Conservation (phyloP, 2,113 vertebrate species). For the Boulengeromyrus knoepffleri region DNA sequence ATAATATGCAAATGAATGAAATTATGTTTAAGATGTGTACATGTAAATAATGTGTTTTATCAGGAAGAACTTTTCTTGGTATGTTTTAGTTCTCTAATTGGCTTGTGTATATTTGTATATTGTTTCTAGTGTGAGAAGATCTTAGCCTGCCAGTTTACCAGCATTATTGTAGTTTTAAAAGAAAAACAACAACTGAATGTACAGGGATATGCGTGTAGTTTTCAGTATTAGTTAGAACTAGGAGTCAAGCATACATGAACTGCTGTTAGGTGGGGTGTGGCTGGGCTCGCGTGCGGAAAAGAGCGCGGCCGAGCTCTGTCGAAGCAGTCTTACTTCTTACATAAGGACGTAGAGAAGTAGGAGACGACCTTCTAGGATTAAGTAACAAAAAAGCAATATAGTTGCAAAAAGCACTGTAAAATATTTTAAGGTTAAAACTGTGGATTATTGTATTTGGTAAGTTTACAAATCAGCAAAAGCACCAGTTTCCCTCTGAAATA, state of each 20-base stretch:
- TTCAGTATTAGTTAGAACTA: constrained; percentile 78
- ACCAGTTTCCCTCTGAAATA: constrained; percentile 82
- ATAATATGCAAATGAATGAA: constrained; percentile 90
- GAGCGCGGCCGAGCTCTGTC: constrained; percentile 84
- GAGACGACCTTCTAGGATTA: constrained; percentile 27
- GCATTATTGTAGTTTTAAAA: constrained; percentile 81
- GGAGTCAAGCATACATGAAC: constrained; percentile 76
- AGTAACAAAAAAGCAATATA: constrained; percentile 82
- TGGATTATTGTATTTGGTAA: constrained; percentile 86
- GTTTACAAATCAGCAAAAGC: constrained; percentile 88
- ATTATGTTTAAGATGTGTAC: constrained; percentile 82
- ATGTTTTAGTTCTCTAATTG: constrained; percentile 81
- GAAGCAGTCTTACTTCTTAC: constrained; percentile 80
- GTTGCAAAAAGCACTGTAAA: constrained; percentile 88
- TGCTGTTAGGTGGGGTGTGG: constrained; percentile 81
- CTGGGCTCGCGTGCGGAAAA: constrained; percentile 76
- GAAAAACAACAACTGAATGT: constrained; percentile 66
- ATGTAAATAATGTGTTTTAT: constrained; percentile 89
- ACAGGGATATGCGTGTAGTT: constrained; percentile 83
- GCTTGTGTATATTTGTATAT: constrained; percentile 83
- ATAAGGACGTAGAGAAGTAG: constrained; percentile 66
- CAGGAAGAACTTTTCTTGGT: constrained; percentile 76
- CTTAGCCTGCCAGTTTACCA: constrained; percentile 89
- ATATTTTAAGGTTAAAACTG: constrained; percentile 88
- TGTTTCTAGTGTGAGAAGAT: constrained; percentile 79